A percentile compares a stretch with the other conserved stretches of the same genome.
Conservation (phyloP, 2,113 vertebrate genomes). For the Hippocampus guttulatus region DNA sequence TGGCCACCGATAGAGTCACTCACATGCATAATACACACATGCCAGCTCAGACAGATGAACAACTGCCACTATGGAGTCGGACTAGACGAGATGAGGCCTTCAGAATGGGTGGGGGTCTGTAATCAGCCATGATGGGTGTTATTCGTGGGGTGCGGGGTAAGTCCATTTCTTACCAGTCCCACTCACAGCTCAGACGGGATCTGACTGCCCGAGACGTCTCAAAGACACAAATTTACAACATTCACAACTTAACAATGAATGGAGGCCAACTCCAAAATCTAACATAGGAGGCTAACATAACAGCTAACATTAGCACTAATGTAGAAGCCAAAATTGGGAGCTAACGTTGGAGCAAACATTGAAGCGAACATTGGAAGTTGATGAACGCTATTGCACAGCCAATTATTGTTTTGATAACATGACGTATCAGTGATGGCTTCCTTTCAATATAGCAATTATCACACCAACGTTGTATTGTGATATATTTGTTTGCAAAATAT, state of each 20-base stretch:
- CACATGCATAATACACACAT: slow-evolving; percentile 15
- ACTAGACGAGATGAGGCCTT: slow-evolving; percentile 40
- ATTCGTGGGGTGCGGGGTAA: background rate
- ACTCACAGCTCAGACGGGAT: slow-evolving; percentile 1
- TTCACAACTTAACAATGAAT: no score
- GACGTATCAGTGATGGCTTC: no score
- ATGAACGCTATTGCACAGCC: no score
- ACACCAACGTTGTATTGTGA: no score
- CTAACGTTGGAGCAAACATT: no score
- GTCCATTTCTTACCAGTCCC: slow-evolving; percentile 7
- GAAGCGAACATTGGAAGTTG: no score
- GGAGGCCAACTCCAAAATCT: no score
- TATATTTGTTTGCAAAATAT: no score
- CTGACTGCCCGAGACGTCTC: background rate
- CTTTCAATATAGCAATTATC: no score
- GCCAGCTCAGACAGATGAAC: slow-evolving; percentile 65
- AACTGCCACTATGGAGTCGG: slow-evolving; percentile 58
- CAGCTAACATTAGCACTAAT: no score
- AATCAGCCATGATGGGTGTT: slow-evolving; percentile 23
- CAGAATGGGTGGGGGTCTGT: background rate
- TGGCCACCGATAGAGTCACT: slow-evolving; percentile 63
- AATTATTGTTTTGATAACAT: no score
- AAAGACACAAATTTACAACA: background rate
- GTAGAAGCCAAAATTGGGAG: no score
- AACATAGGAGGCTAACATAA: background rate